Evolutionary conservation across 2,797 vertebrate genomes (phyloP).

Genomic region (Ctenochaetus hawaiiensis): DNA sequence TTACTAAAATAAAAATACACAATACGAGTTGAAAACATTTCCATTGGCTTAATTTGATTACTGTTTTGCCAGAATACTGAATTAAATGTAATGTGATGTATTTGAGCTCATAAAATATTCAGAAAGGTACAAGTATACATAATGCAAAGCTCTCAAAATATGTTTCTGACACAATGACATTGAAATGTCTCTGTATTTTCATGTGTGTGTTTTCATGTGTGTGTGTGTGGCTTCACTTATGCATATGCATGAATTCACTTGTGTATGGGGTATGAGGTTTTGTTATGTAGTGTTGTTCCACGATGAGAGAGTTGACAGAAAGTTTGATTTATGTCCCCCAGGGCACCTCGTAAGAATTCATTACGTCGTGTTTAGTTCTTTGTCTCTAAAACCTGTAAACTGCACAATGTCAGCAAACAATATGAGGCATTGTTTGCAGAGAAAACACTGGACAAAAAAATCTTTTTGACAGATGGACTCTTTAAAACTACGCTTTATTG

Average conservation of each 20-base stretch:
- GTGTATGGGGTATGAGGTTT: neutral
- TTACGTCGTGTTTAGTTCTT: slow-evolving; percentile 8
- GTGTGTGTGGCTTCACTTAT: neutral
- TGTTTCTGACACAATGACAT: neutral
- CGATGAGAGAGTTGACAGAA: slow-evolving; percentile 37
- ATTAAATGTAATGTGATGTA: neutral
- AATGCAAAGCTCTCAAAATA: neutral
- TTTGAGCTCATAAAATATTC: neutral
- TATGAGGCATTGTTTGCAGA: slow-evolving; percentile 10
- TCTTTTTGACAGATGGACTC: too few species aligned
- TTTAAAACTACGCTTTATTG: too few species aligned
- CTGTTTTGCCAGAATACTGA: neutral
- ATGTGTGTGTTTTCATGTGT: too few species aligned
- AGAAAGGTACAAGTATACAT: neutral
- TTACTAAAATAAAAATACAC: neutral
- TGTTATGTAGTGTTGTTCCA: neutral
- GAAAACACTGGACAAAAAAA: neutral
- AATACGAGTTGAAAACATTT: neutral
- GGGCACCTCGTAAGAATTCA: slow-evolving; percentile 6
- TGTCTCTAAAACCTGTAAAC: slow-evolving; percentile 11
- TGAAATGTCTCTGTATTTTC: neutral
- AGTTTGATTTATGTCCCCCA: slow-evolving; percentile 32
- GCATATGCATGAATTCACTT: slow-evolving; percentile 1
- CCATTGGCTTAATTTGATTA: neutral
- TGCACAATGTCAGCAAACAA: slow-evolving; percentile 15